Base-by-base conservation (phyloP, 2,888 invertebrate genomes). In the Mimachlamys varia region DNA sequence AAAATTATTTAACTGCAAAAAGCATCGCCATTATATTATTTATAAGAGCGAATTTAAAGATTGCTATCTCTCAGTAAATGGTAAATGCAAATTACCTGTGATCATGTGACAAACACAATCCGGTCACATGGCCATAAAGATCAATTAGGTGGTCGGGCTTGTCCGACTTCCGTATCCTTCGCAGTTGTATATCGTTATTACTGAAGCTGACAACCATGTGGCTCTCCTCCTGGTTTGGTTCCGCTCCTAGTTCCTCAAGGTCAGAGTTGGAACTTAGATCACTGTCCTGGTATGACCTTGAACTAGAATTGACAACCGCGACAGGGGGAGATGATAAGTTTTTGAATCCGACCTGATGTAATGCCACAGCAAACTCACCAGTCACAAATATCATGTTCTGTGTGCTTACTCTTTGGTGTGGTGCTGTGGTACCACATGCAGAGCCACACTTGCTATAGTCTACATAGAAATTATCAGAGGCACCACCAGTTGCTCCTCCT, bases 81-180 rank as follows among this genome's bases (percentile, higher is more conserved):
- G 44, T 44, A 44, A 44, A 87, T 50, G 95, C 76, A 38, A 92
- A 93, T 93, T 95, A 97, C 97, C 98, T 97, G 95, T 98, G 98
- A 97, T 98, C 98, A 0, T 98, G 98, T 93, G 98, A 98, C 22
- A 98, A 97, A 10, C 98, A 98, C 98, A 98, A 98, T 94, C 98
- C 98, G 94, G 98, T 98, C 92, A 98, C 98, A 96, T 98, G 98
- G 0, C 98, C 98, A 96, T 98, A 98, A 62, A 98, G 97, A 97
- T 98, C 98, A 91, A 98, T 98, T 22, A 98, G 96, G 96, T 98
- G 98, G 97, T 98, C 98, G 22, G 98, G 97, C 95, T 97, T 97
- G 96, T 98, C 98, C 12, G 94, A 91, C 62, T 92, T 93, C 19
- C 93, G 93, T 15, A 92, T 90, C 44, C 93, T 91, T 44, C 92